These are phyloP conservation scores for Sarcophaga bullata DNA, from an alignment of 1,140 invertebrate species.

Conservation along the genomic window DNA sequence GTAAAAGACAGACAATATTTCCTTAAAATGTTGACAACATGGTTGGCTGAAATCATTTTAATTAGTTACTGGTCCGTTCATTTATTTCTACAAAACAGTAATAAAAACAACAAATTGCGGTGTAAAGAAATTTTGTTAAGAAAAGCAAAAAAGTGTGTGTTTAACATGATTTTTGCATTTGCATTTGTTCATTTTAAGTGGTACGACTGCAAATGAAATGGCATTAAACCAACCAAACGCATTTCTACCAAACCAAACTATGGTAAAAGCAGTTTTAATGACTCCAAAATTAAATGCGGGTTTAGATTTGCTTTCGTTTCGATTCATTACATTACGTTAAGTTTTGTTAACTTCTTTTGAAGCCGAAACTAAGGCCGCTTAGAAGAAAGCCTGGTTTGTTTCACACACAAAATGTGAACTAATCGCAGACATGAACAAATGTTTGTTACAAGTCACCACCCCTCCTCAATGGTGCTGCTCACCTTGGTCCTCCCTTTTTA, in stretches of 20 bases:
- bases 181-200: not conserved
- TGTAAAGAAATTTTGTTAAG: too few species aligned
- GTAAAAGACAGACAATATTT: too few species aligned
- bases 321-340: not conserved
- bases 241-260: not conserved
- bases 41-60: too few species aligned
- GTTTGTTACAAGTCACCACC: not conserved
- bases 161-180: slow-evolving; percentile 41
- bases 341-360: not conserved
- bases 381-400: not conserved
- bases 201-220: not conserved
- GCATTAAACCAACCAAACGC: slow-evolving; percentile 29
- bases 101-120: too few species aligned
- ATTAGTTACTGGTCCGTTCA: too few species aligned
- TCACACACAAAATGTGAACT: slow-evolving; percentile 31
- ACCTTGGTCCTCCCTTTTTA: not conserved
- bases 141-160: not conserved
- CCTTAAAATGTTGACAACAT: too few species aligned
- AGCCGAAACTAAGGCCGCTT: too few species aligned
- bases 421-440: slow-evolving; percentile 30
- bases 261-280: slow-evolving; percentile 35
- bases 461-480: not conserved
- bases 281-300: slow-evolving; percentile 36
- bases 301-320: slow-evolving; percentile 22
- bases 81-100: too few species aligned